Evolutionary conservation across 1,140 invertebrate genomes (phyloP).

Genomic region (Drosophila rufa): DNA sequence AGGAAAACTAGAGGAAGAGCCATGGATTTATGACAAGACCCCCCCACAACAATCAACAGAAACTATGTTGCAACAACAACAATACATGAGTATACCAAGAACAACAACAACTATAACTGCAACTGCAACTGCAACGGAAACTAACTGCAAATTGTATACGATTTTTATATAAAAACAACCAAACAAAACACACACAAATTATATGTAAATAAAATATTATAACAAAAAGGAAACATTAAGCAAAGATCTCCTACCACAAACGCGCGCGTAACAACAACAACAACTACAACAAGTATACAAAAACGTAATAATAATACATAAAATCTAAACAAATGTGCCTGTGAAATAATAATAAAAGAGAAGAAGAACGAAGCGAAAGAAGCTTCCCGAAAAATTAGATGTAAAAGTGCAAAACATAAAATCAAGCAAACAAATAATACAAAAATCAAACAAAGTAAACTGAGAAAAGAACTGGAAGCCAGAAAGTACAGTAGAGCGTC

Average conservation of each 20-base stretch:
- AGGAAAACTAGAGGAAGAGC: conserved; percentile 40
- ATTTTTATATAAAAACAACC: conserved; percentile 70
- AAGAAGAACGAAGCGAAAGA: conserved; percentile 33
- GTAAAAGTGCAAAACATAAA: conserved; percentile 54
- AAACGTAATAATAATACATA: conserved; percentile 70
- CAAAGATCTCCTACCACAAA: conserved; percentile 50
- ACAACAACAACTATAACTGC: conserved; percentile 33
- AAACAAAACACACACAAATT: conserved; percentile 55
- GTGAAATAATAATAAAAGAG: conserved; percentile 62
- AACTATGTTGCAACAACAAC: conserved; percentile 41
- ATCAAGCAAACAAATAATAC: conserved; percentile 19
- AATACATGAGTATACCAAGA: conserved; percentile 57
- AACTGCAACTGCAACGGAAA: conserved; percentile 41
- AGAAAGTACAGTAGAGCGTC: conserved; percentile 48
- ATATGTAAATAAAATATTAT: conserved; percentile 70
- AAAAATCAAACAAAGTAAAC: conserved; percentile 9
- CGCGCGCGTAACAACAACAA: conserved; percentile 52
- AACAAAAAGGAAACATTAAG: conserved; percentile 17
- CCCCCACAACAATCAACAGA: conserved; percentile 14
- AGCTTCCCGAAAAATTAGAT: conserved; percentile 55
- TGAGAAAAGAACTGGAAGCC: conserved; percentile 34
- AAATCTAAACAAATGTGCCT: conserved; percentile 83
- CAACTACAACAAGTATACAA: conserved; percentile 69
- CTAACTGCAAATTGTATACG: conserved; percentile 76
- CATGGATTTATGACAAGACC: conserved; percentile 78